Conservation (phyloP, 2,113 vertebrate genomes). For the Takifugu bimaculatus region DNA sequence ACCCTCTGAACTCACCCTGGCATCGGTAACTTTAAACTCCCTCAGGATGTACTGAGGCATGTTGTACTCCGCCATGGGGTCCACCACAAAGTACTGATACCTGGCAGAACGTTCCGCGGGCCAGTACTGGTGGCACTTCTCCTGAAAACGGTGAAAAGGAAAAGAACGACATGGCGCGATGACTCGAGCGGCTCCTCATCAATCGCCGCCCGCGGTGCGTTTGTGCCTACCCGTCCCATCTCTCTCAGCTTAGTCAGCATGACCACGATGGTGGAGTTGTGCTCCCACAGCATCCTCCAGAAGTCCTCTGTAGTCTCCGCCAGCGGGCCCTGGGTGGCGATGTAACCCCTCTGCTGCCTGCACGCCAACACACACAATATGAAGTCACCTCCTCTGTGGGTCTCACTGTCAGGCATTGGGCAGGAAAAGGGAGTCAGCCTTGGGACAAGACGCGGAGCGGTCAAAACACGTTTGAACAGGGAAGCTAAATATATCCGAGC, state of each 20-base stretch:
- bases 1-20: conserved; percentile 78
- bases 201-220: neutral
- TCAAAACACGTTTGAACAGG: conserved; percentile 48
- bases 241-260: conserved; percentile 80
- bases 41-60: conserved; percentile 96
- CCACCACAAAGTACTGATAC: conserved; percentile 94
- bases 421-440: conserved; percentile 42
- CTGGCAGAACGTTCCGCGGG: conserved; percentile 87
- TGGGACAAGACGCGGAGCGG: conserved; percentile 37
- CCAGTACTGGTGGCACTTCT: conserved; percentile 95
- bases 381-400: conserved; percentile 20
- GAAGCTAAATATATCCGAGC: conserved; percentile 46
- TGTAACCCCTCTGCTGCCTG: conserved; percentile 78
- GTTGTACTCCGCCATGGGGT: conserved; percentile 95
- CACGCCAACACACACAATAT: conserved; percentile 27
- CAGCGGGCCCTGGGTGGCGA: conserved; percentile 78
- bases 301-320: conserved; percentile 80
- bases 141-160: conserved; percentile 61
- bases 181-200: neutral
- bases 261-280: conserved; percentile 81
- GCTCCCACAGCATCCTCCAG: conserved; percentile 81
- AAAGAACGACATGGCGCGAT: neutral
- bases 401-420: conserved; percentile 30
- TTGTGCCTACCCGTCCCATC: conserved; percentile 73
- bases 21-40: conserved; percentile 94